A percentile compares a stretch with the other conserved stretches of the same genome.
Evolutionary conservation across 1,140 invertebrate genomes (phyloP).

Genomic region (Phymastichus coffea): DNA sequence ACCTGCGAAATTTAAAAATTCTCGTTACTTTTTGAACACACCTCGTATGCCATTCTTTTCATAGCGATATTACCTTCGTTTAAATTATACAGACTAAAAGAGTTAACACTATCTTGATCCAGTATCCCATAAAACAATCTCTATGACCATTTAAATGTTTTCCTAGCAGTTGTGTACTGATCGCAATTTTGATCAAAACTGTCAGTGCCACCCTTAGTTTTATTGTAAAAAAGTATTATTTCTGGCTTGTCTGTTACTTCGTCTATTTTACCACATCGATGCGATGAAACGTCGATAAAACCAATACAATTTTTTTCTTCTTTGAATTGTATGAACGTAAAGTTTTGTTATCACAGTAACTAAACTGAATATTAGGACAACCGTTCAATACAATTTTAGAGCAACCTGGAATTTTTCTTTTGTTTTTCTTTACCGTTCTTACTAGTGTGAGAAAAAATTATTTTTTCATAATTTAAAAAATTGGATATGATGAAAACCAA

Average conservation of each 20-base stretch:
- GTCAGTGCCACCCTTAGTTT: no score
- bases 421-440: constrained; percentile 54
- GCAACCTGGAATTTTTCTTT: constrained; percentile 44
- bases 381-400: constrained; percentile 25
- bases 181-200: constrained; percentile 43
- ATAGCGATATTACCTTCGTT: no score
- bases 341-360: constrained; percentile 40
- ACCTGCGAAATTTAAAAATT: no score
- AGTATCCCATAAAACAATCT: constrained; percentile 32
- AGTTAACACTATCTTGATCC: constrained; percentile 32
- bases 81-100: no score
- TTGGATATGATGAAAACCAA: constrained; percentile 47
- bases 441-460: constrained; percentile 42
- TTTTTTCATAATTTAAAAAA: constrained; percentile 40
- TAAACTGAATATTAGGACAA: constrained; percentile 23
- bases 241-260: constrained; percentile 44
- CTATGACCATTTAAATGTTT: constrained; percentile 36
- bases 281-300: constrained; percentile 46
- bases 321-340: constrained; percentile 45
- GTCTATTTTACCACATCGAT: constrained; percentile 28
- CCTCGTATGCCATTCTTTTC: no score
- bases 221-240: no score
- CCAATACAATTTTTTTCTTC: constrained; percentile 41
- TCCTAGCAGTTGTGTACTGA: constrained; percentile 30
- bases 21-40: no score